phyloP scores from a whole-genome alignment of 2,888 invertebrate species.

The Dicycla oo region DNA sequence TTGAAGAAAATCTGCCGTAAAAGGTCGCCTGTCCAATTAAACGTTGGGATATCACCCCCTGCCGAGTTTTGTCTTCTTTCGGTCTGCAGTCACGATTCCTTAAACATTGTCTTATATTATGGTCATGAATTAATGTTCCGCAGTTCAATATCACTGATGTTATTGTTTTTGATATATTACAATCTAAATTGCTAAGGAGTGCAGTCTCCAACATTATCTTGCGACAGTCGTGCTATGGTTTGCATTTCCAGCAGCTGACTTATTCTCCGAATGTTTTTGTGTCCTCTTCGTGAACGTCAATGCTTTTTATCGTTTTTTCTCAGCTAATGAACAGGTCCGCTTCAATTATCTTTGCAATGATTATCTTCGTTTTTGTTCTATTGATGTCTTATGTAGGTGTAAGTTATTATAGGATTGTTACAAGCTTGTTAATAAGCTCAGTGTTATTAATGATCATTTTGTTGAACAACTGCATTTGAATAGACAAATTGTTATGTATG shows the following conservation, averaged over 20 bases:
- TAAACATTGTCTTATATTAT: conserved; percentile 59
- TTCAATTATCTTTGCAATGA: conserved; percentile 69
- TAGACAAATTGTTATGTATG: conserved; percentile 31
- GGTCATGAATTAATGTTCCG: conserved; percentile 54
- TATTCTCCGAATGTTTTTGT: conserved; percentile 68
- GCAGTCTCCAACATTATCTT: conserved; percentile 55
- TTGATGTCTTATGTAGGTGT: conserved; percentile 58
- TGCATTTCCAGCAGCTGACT: conserved; percentile 63
- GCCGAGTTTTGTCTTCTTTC: conserved; percentile 72
- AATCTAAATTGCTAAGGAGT: conserved; percentile 63
- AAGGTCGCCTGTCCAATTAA: conserved; percentile 78
- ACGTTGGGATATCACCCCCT: conserved; percentile 71
- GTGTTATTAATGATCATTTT: conserved; percentile 38
- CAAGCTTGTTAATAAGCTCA: conserved; percentile 39
- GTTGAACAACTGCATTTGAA: conserved; percentile 33
- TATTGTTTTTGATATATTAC: conserved; percentile 60
- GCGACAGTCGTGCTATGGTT: conserved; percentile 59
- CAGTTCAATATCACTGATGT: conserved; percentile 58
- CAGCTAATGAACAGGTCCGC: conserved; percentile 67
- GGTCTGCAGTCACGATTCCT: conserved; percentile 72
- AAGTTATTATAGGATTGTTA: conserved; percentile 48
- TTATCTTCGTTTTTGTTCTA: conserved; percentile 67
- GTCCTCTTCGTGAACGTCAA: conserved; percentile 58
- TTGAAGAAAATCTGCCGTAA: conserved; percentile 75
- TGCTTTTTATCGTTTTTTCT: conserved; percentile 63